phyloP scores from a whole-genome alignment of 2,797 vertebrate species.

The Enteromius argenteus region DNA sequence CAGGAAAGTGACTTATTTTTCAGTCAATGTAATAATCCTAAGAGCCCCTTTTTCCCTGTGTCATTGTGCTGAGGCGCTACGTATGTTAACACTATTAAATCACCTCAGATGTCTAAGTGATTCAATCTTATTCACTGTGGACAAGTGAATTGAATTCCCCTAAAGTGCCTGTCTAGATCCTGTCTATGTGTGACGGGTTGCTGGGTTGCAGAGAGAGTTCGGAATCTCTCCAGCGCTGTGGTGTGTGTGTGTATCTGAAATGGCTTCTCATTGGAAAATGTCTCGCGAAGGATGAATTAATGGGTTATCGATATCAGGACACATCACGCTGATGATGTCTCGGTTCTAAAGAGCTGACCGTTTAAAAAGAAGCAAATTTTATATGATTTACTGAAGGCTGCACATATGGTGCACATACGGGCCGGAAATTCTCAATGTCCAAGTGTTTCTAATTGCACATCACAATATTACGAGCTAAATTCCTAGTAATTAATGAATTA shows the following conservation, averaged over 20 bases:
- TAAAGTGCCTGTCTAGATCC: slow-evolving; percentile 84
- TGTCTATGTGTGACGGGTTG: slow-evolving; percentile 78
- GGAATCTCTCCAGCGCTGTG: slow-evolving; percentile 71
- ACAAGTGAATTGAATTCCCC: slow-evolving; percentile 80
- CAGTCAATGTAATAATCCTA: slow-evolving; percentile 77
- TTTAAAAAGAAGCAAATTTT: slow-evolving; percentile 1
- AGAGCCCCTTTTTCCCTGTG: slow-evolving; percentile 66
- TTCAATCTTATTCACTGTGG: slow-evolving; percentile 80
- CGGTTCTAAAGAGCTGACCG: background rate
- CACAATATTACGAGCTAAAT: slow-evolving; percentile 16
- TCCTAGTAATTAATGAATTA: slow-evolving; percentile 4
- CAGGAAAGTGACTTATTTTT: slow-evolving; percentile 77
- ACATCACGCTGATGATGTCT: slow-evolving; percentile 16
- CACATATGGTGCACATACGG: slow-evolving; percentile 32
- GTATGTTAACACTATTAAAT: slow-evolving; percentile 82
- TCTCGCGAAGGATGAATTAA: slow-evolving; percentile 29
- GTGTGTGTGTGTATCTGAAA: slow-evolving; percentile 62
- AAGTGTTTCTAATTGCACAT: slow-evolving; percentile 28
- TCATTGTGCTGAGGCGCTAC: slow-evolving; percentile 69
- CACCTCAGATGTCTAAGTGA: slow-evolving; percentile 81
- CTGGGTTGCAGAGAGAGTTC: slow-evolving; percentile 71
- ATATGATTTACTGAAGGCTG: slow-evolving; percentile 13
- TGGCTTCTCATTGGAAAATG: slow-evolving; percentile 7
- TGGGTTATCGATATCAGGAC: slow-evolving; percentile 33
- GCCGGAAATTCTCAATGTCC: background rate